A percentile compares a stretch with the other conserved stretches of the same genome.
phyloP scores from a whole-genome alignment of 2,113 vertebrate species.

The Tragelaphus strepsiceros region DNA sequence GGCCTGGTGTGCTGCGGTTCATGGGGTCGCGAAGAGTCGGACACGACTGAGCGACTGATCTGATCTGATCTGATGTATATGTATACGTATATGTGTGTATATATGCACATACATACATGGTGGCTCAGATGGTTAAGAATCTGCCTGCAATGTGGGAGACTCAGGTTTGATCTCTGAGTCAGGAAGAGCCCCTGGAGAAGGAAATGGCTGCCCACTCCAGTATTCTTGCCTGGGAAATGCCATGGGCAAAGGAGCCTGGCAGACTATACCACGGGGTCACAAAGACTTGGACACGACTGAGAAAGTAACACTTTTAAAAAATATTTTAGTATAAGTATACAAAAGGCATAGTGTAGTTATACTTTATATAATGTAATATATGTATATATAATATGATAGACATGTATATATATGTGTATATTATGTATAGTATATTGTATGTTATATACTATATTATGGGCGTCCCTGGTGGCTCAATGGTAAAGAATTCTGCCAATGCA shows the following conservation, averaged over 20 bases:
- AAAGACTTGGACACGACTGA: not conserved
- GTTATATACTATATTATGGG: not conserved
- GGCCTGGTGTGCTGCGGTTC: no score
- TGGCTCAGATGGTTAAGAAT: not conserved
- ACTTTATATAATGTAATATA: not conserved
- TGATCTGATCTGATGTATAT: no score
- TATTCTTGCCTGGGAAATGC: not conserved
- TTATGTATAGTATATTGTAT: not conserved
- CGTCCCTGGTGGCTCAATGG: not conserved
- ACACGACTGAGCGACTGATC: no score
- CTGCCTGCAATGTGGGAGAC: not conserved
- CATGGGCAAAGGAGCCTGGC: not conserved
- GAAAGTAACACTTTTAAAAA: not conserved
- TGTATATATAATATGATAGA: not conserved
- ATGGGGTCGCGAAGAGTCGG: no score
- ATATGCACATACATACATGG: not conserved
- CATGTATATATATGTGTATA: not conserved
- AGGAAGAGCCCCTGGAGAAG: not conserved
- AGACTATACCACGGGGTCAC: not conserved
- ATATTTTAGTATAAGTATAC: not conserved
- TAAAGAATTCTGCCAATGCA: not conserved
- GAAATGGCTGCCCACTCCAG: not conserved
- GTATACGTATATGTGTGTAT: no score
- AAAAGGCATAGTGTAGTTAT: not conserved
- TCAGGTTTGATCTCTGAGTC: not conserved